Evolutionary conservation across 1,140 invertebrate genomes (phyloP), one percentile per base, ranked within the genome.

Genomic region (Bombyx mandarina): DNA sequence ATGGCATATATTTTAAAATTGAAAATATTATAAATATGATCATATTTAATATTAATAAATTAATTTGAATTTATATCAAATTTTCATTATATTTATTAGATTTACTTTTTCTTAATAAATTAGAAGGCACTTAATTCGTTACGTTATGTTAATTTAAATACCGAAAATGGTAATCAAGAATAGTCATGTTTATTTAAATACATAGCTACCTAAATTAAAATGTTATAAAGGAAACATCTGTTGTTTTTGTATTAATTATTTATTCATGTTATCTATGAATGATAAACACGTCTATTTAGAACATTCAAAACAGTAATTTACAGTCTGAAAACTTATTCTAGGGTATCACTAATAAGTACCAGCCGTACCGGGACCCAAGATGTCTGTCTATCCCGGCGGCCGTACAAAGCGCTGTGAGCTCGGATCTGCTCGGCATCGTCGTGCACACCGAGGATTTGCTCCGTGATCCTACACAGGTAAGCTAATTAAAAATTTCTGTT

Each of bases 381-480:
- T 96, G 96, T 60, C 91, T 93, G 65, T 91, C 90, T 1, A 93
- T 98, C 62, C 91, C 93, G 35, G 93, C 93, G 66, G 97, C 96
- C 1, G 92, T 96, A 43, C 92, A 93, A 69, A 96, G 94, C 86
- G 95, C 96, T 1, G 85, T 92, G 44, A 92, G 92, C 64, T 91
- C 93, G 57, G 93, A 95, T 73, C 91, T 97, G 56, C 83, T 97
- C 60, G 97, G 97, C 35, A 93, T 99, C 58, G 95, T 96, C 69
- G 95, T 96, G 0, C 95, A 98, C 73, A 96, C 96, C 0, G 96
- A 98, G 86, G 96, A 98, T 77, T 89, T 99, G 63, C 87, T 99
- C 50, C 87, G 94, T 54, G 95, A 98, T 87, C 90, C 93, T 12
- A 91, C 90, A 8, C 91, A 96, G 85, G 90, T 90, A 76, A 56